A percentile compares a stretch with the other conserved stretches of the same genome.
These are phyloP conservation scores for Zonitis immaculata DNA, from an alignment of 2,888 invertebrate species.

Conservation along the genomic window DNA sequence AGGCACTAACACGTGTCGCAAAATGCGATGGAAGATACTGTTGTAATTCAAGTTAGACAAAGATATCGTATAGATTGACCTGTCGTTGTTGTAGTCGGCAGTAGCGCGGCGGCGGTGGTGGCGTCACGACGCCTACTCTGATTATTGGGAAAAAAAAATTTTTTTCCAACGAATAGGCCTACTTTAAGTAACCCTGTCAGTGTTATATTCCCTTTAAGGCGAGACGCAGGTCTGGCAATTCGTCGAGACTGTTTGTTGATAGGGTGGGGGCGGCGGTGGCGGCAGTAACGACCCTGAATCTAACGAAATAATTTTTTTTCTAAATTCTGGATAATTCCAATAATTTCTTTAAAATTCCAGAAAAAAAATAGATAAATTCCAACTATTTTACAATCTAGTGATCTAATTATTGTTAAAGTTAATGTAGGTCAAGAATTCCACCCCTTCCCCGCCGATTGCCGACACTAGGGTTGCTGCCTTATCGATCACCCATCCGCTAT, in stretches of 20 bases:
- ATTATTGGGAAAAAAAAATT: too few species aligned
- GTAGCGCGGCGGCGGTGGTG: not conserved
- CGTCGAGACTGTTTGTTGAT: slow-evolving; percentile 19
- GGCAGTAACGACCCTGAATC: not conserved
- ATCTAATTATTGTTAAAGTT: slow-evolving; percentile 7
- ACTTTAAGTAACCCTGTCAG: slow-evolving; percentile 27
- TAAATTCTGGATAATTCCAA: not conserved
- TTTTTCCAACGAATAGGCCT: slow-evolving; percentile 22
- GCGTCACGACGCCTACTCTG: slow-evolving; percentile 9
- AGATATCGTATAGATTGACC: too few species aligned
- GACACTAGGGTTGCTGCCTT: slow-evolving; percentile 8
- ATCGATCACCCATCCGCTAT: slow-evolving; percentile 13
- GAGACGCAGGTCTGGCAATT: slow-evolving; percentile 27
- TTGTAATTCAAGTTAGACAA: not conserved
- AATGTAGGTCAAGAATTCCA: slow-evolving; percentile 20
- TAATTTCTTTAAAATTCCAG: too few species aligned
- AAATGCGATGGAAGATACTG: not conserved
- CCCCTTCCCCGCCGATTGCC: not conserved
- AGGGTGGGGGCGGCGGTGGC: not conserved
- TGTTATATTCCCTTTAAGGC: slow-evolving; percentile 31
- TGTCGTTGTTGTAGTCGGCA: too few species aligned
- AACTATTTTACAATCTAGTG: too few species aligned
- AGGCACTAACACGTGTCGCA: not conserved
- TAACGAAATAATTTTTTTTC: too few species aligned
- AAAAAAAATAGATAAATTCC: too few species aligned